Base-by-base conservation (phyloP, 1,140 invertebrate species). In the Oedothorax gibbosus region DNA sequence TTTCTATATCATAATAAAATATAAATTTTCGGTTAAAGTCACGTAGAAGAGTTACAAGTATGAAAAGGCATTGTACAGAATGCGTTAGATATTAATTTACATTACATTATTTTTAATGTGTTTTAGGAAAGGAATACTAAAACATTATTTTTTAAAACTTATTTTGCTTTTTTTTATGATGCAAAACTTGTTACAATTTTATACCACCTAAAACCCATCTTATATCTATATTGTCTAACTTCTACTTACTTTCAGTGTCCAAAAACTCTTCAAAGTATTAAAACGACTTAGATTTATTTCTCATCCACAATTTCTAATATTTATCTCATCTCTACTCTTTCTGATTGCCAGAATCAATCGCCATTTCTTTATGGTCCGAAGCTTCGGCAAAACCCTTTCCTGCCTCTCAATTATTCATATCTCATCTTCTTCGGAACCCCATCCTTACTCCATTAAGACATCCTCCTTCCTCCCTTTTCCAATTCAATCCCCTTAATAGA, bases 331-430 rank as follows among this genome's bases (percentile, higher is more conserved):
- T 35, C 20, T 49, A 21, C 49, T 20, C 64, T 10, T 20, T 66
- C 64, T 35, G 35, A 5, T 60, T 60, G 11, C 64, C 64, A 1
- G 11, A 66, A 66, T 35, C 35, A 35, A 35, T 35, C 35, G 35
- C 35, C 35, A 5, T 35, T 66, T 66, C 64, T 21, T 66, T n/a
- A 21, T 35, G 7, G 51, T 50, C 50, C 51, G 20, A 71, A 71
- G n/a, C 69, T 51, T 53, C 15, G 51, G 54, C 69, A 62, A 62
- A 62, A 62, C 54, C 72, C 72, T 75, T 57, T 75, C 51, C 57
- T 56, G 35, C 35, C 72, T 21, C 72, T 75, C 56, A 75, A 75
- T 75, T 75, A 75, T 75, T 75, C 72, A 75, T 75, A 75, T 20
- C 54, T 75, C 72, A 75, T 75, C 72, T 75, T 20, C 18, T 12